Conservation (phyloP, 2,113 vertebrate genomes). For the Hiodon tergisus region DNA sequence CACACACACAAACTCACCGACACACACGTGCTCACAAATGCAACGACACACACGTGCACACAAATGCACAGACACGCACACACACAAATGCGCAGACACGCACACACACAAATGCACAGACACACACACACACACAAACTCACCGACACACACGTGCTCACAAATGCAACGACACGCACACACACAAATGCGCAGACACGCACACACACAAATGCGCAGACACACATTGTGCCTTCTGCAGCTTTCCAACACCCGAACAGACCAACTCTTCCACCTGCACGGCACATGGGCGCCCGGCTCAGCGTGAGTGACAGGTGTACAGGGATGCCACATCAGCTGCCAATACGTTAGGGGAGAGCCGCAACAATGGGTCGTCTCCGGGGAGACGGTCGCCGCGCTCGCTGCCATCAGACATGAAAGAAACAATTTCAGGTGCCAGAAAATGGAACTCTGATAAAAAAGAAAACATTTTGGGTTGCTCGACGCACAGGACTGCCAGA, state of each 20-base stretch:
- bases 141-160: slow-evolving; percentile 19
- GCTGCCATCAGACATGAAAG: slow-evolving; percentile 74
- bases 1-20: neutral
- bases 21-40: neutral
- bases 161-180: slow-evolving; percentile 12
- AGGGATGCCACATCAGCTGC: slow-evolving; percentile 63
- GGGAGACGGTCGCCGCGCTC: slow-evolving; percentile 63
- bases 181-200: neutral
- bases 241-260: neutral
- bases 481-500: slow-evolving; percentile 61
- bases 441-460: slow-evolving; percentile 59
- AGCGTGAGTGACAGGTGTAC: slow-evolving; percentile 77
- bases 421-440: slow-evolving; percentile 78
- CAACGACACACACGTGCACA: neutral
- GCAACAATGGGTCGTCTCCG: slow-evolving; percentile 72
- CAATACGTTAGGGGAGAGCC: slow-evolving; percentile 72
- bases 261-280: slow-evolving; percentile 25
- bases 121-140: slow-evolving; percentile 31
- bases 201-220: neutral
- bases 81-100: neutral
- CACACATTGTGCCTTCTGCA: neutral
- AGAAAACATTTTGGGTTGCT: slow-evolving; percentile 66
- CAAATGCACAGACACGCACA: neutral
- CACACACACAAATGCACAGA: slow-evolving; percentile 31
- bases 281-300: slow-evolving; percentile 46